Evolutionary conservation across 2,797 vertebrate genomes (phyloP).

Genomic region (Coregonus suidteri): DNA sequence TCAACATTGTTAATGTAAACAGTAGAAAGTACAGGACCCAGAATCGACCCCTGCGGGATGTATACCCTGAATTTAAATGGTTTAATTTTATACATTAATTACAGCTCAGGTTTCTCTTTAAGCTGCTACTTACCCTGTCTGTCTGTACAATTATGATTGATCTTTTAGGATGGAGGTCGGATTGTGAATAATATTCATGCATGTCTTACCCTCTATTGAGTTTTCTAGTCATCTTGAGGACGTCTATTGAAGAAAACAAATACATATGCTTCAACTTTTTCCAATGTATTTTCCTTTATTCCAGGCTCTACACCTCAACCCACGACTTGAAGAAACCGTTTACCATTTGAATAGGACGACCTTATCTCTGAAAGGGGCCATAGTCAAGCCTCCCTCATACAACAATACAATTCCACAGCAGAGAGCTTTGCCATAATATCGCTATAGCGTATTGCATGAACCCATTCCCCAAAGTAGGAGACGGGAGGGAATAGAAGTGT

Average conservation of each 20-base stretch:
- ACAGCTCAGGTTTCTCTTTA: too few relatives aligned
- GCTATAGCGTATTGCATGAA: not conserved
- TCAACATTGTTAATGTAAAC: too few relatives aligned
- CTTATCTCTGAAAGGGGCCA: not conserved
- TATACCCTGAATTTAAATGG: too few relatives aligned
- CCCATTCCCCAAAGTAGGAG: constrained; percentile 55
- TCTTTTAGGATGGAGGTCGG: not conserved
- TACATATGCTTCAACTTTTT: too few relatives aligned
- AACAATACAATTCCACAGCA: not conserved
- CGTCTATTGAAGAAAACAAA: not conserved
- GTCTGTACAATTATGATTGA: not conserved
- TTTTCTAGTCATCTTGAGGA: too few relatives aligned
- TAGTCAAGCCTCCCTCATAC: not conserved
- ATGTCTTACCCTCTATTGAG: too few relatives aligned
- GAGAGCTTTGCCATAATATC: not conserved
- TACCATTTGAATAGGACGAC: not conserved
- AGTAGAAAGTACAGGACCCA: too few relatives aligned
- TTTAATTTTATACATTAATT: too few relatives aligned
- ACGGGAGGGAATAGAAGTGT: constrained; percentile 52
- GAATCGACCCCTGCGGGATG: too few relatives aligned
- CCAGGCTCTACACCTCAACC: not conserved
- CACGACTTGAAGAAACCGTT: not conserved
- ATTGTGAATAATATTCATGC: not conserved
- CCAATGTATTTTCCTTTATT: too few relatives aligned
- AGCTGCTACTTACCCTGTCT: too few relatives aligned